Conservation (phyloP, 2,113 vertebrate species). For the Anser brachyrhynchus region DNA sequence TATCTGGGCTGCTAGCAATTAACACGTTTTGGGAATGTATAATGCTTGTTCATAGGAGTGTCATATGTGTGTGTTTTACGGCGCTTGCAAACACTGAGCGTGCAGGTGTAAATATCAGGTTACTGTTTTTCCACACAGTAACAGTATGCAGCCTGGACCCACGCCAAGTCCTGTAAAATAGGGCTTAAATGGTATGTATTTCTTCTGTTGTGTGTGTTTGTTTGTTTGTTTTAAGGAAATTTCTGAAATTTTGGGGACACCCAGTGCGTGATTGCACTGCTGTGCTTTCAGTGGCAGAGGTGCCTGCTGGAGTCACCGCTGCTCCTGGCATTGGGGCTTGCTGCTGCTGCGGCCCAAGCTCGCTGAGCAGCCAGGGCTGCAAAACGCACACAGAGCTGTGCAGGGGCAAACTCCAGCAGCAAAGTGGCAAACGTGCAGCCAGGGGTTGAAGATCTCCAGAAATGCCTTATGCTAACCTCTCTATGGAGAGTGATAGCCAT, state of each 20-base stretch:
- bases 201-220: background rate
- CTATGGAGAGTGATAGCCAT: background rate
- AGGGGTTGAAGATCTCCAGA: background rate
- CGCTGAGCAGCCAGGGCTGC: rapidly evolving
- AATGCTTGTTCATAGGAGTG: background rate
- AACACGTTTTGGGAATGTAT: rapidly evolving
- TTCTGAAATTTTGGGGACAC: background rate
- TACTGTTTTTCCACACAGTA: background rate
- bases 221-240: too few species aligned
- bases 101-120: background rate
- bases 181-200: background rate
- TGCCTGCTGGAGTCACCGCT: background rate
- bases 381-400: rapidly evolving
- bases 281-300: background rate
- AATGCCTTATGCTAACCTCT: background rate
- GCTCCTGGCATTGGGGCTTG: background rate
- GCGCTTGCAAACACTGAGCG: background rate
- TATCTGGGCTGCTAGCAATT: background rate
- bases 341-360: rapidly evolving
- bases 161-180: background rate
- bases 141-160: background rate
- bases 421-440: background rate
- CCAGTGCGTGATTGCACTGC: background rate
- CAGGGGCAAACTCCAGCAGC: background rate
- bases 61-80: background rate